Conservation (phyloP, 2,113 vertebrate species). For the Promerops cafer region DNA sequence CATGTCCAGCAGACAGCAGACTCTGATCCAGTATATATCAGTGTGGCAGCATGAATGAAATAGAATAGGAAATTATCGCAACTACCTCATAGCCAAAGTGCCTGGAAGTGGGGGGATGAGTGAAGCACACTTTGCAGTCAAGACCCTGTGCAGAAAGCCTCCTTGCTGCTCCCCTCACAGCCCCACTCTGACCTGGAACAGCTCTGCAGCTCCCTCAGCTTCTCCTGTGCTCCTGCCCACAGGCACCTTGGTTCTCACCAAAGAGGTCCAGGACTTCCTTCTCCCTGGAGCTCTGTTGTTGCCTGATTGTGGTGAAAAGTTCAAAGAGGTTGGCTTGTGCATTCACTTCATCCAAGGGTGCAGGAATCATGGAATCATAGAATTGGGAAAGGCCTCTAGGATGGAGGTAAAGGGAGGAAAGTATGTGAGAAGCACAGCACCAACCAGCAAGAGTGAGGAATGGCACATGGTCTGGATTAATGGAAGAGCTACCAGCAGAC, state of each 20-base stretch:
- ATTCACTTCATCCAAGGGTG: not conserved
- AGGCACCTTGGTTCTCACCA: not conserved
- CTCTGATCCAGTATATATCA: not conserved
- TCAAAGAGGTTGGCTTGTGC: not conserved
- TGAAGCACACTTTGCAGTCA: not conserved
- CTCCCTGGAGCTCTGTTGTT: not conserved
- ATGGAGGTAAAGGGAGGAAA: not conserved
- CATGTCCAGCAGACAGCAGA: not conserved
- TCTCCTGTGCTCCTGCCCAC: not conserved
- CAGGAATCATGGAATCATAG: not conserved
- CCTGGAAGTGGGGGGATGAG: not conserved
- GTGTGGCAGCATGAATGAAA: not conserved
- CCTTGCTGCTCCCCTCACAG: not conserved
- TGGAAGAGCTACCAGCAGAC: not conserved
- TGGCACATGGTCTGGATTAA: accelerated
- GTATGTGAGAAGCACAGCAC: not conserved
- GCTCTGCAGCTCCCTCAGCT: not conserved
- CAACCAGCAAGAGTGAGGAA: not conserved
- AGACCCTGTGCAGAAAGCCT: not conserved
- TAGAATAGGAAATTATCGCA: not conserved
- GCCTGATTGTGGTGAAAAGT: not conserved
- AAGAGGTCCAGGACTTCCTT: not conserved
- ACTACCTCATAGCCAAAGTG: not conserved
- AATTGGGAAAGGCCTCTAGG: not conserved
- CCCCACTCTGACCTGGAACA: not conserved